phyloP scores from a whole-genome alignment of 2,113 vertebrate genomes.

The Campylomormyrus numenius region DNA sequence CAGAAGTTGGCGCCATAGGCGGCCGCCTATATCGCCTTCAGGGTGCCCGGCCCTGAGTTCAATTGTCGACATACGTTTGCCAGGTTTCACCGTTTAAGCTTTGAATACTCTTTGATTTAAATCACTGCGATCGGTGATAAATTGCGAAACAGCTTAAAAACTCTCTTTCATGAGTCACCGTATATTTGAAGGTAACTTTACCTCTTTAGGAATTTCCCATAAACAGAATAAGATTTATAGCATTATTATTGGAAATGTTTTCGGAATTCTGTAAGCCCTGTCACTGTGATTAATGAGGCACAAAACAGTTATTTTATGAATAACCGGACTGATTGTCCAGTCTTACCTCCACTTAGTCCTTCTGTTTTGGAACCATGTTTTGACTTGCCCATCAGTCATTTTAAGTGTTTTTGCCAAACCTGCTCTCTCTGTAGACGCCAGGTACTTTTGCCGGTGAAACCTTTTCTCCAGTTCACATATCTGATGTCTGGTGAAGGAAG shows the following conservation, averaged over 20 bases:
- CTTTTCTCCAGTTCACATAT: slow-evolving; percentile 78
- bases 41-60: not conserved
- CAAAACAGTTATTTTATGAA: slow-evolving; percentile 9
- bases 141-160: slow-evolving; percentile 3
- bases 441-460: slow-evolving; percentile 75
- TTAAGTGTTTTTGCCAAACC: slow-evolving; percentile 74
- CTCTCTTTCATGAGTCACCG: not conserved
- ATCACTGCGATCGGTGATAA: not conserved
- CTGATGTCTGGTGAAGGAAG: slow-evolving; percentile 75
- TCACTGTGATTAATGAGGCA: slow-evolving; percentile 3
- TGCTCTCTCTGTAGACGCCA: slow-evolving; percentile 71
- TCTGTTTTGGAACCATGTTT: slow-evolving; percentile 78
- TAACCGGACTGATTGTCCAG: not conserved
- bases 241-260: slow-evolving; percentile 4
- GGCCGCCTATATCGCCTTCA: not conserved
- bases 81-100: not conserved
- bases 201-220: not conserved
- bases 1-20: not conserved
- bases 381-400: slow-evolving; percentile 78
- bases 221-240: not conserved
- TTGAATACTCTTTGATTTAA: not conserved
- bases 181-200: not conserved
- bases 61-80: not conserved
- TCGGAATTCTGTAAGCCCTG: slow-evolving; percentile 3
- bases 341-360: slow-evolving; percentile 77